These are phyloP conservation scores for Vulpes vulpes DNA, from an alignment of 2,113 vertebrate genomes.

Conservation along the genomic window DNA sequence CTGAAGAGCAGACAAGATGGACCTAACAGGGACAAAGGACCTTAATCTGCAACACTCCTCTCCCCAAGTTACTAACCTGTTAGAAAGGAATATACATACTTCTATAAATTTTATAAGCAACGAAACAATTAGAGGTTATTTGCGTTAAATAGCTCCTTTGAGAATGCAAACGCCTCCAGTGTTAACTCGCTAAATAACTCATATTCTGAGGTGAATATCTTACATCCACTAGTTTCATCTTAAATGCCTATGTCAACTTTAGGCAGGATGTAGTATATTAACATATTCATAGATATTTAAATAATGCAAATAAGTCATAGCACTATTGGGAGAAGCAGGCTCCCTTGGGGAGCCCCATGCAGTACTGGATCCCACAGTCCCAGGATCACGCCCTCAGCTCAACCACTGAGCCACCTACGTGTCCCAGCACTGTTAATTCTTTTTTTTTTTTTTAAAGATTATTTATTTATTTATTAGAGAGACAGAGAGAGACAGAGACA, in stretches of 20 bases:
- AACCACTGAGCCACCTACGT: too few relatives aligned
- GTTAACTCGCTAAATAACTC: not conserved
- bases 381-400: too few relatives aligned
- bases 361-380: too few relatives aligned
- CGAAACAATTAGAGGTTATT: not conserved
- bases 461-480: too few relatives aligned
- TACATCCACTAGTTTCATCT: not conserved
- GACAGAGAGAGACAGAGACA: too few relatives aligned
- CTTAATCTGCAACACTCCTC: not conserved
- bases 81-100: not conserved
- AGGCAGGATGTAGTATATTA: not conserved
- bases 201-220: not conserved
- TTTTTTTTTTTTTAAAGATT: too few relatives aligned
- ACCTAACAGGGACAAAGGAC: not conserved
- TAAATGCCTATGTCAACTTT: constrained; percentile 24
- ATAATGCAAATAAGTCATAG: not conserved
- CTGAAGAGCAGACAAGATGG: not conserved
- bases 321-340: not conserved
- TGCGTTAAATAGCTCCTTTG: not conserved
- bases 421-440: too few relatives aligned
- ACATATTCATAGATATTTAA: not conserved
- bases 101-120: not conserved
- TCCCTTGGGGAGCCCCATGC: too few relatives aligned
- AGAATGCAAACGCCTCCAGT: not conserved
- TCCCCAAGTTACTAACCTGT: not conserved